Percentiles rank a stretch among this genome's conserved stretches.
phyloP scores from a whole-genome alignment of 2,888 invertebrate species.

The Trypoxylon attenuatum region DNA sequence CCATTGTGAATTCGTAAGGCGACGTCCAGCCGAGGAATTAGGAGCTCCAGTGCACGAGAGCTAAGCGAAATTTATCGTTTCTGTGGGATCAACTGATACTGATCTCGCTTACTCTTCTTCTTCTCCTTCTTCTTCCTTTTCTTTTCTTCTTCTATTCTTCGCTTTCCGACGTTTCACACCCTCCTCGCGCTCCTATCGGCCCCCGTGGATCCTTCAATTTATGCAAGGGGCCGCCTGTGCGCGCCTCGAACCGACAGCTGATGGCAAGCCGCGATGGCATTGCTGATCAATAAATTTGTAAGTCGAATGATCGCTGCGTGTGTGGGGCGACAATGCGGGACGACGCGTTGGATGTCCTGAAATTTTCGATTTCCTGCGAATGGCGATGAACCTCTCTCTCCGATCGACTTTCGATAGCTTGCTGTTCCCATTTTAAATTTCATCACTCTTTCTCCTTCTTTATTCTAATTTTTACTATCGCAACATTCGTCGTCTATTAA shows the following conservation, averaged over 20 bases:
- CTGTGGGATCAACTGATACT: conserved; percentile 41
- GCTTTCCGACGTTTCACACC: too few species aligned
- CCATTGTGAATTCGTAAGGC: conserved; percentile 47
- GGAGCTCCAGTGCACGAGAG: conserved; percentile 19
- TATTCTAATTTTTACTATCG: too few species aligned
- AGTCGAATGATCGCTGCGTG: conserved; percentile 37
- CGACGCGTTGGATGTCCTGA: too few species aligned
- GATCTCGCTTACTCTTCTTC: too few species aligned
- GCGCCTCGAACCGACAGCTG: conserved; percentile 14
- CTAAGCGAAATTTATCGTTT: conserved; percentile 54
- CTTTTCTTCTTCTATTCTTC: too few species aligned
- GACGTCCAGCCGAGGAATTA: conserved; percentile 52
- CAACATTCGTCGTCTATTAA: not conserved
- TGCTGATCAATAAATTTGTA: conserved; percentile 35
- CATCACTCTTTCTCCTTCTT: too few species aligned
- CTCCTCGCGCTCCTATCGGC: not conserved
- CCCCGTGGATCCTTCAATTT: conserved; percentile 35
- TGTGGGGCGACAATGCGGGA: conserved; percentile 20
- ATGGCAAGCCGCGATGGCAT: conserved; percentile 12
- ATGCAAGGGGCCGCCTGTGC: conserved; percentile 33
- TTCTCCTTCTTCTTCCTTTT: too few species aligned
- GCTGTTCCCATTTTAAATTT: too few species aligned
- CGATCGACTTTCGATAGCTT: too few species aligned
- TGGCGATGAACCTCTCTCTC: too few species aligned
- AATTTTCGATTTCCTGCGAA: too few species aligned